Base-by-base conservation (phyloP, 2,888 invertebrate genomes). In the Sinhomidia bicolor region DNA sequence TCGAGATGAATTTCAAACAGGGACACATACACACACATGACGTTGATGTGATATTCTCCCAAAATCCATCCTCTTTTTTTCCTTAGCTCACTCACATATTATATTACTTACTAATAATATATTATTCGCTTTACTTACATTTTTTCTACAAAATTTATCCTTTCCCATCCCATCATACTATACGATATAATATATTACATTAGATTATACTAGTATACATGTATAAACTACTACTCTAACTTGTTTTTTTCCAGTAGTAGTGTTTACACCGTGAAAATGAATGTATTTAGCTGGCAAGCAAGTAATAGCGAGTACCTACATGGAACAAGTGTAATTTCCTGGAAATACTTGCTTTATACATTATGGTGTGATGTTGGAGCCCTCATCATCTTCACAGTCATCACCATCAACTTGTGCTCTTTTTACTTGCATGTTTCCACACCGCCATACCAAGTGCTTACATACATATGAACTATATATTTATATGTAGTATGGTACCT, bases 271-370 rank as follows among this genome's bases (percentile, higher is more conserved):
- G 44, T 71, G 44, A 76, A n/a, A 76, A 76, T 47, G 76, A 54
- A 76, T 29, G 51, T 47, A 54, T 76, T 76, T 60, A 80, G 79
- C 29, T 36, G 36, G 36, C 36, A 36, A 54, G 47, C 74, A 44
- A 36, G 41, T 41, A 20, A 20, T 71, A 71, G 78, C n/a, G n/a
- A 41, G 57, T 60, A 60, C n/a, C 23, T 71, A 44, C 23, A 76
- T 74, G 84, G 74, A 84, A 57, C 83, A 83, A 84, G 71, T 84
- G 84, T 76, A 84, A 84, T 84, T 84, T 84, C 84, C 84, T 84
- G 84, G 60, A 74, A 79, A 84, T 84, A 51, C 76, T 74, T 65
- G 47, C 47, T 29, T 82, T 82, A 54, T 51, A 14, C 71, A 71
- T 82, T 71, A 54, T 68, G 68, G 81, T 81, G 81, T 81, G 51